Evolutionary conservation across 2,113 vertebrate genomes (phyloP), one percentile per base, ranked within the genome.

Genomic region (Ciconia boyciana): DNA sequence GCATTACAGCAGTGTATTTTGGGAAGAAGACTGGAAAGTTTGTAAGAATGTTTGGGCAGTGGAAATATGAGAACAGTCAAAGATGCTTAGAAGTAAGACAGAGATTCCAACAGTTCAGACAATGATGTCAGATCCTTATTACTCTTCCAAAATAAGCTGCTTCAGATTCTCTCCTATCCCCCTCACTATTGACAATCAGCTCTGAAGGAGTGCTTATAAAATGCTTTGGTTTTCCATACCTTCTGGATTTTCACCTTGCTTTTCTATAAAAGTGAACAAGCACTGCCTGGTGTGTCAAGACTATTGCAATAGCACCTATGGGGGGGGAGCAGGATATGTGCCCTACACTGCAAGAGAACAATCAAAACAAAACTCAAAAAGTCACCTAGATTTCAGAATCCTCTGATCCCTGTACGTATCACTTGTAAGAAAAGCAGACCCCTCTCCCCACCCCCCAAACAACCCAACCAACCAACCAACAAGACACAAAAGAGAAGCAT

Each of bases 1-100:
- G 64, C 28, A 83, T 65, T 83, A 75, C 46, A 93, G 69, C 41
- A 89, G 55, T 34, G 11, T 89, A 69, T 86, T 93, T 92, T 82
- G 87, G 89, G 93, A 96, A 15, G 46, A 94, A 65, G 39, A 80
- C 62, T 96, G 93, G 92, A 96, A 97, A 94, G 58, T 92, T 75
- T 61, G 22, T 85, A 92, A 90, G 77, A 89, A 82, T 65, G n/a
- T 66, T 94, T 91, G 83, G 75, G 58, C 69, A 90, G 31, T 61
- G 34, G 44, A 94, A 95, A 86, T 83, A 72, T 4, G 58, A 81
- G 83, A 94, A 89, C 18, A 93, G 52, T 68, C 77, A 92, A 76
- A 89, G 90, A 93, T 81, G n/a, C 82, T 65, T 87, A 95, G 91
- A 92, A 96, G 81, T 57, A 88, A 82, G 75, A 88, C 72, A 94